Evolutionary conservation across 64 coral and sea anemone genomes (phyloP), one percentile per base, ranked within the genome.

Genomic region (Stichodactyla mertensii): DNA sequence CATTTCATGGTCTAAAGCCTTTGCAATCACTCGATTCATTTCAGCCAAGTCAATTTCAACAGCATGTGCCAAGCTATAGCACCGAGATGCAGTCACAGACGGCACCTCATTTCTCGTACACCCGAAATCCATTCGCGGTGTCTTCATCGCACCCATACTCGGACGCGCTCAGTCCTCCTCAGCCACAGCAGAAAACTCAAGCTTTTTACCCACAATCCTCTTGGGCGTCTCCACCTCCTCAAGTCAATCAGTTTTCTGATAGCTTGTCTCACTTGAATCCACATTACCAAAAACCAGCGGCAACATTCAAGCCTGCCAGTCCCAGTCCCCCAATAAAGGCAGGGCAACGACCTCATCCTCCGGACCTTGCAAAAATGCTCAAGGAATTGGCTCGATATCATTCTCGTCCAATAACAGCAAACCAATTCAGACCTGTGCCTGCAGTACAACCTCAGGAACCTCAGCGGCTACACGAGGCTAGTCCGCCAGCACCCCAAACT

Each of bases 251-350:
- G 6, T 81, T 81, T 10, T 81, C 78, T 19, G 78, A 81, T 81
- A 55, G 78, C 20, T 55, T 81, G 51, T 81, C 52, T 81, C 78
- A 81, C 22, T 20, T 81, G 36, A 81, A 81, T 81, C 51, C 53
- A 13, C 36, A 53, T 53, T 55, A 55, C 78, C 78, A 81, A 81
- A 81, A 81, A 55, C 13, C 78, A 53, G 36, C 51, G 77, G 27
- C 77, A 79, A 79, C 27, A 28, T 81, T 81, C 53, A 81, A 81
- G 78, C 36, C 51, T 15, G 53, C 15, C 16, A 55, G 51, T 81
- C 28, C 77, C 45, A 79, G 13, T 4, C 78, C 78, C 15, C n/a
- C 51, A 5, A 10, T 74, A 11, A 31, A 74, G 23, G 69, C 69
- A 74, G 24, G 24, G 2, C 78, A 52, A 16, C 78, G 16, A 53